Percentiles rank a stretch among this genome's conserved stretches.
These are phyloP conservation scores for Dreissena polymorpha DNA, from an alignment of 1,140 invertebrate species.

Conservation along the genomic window DNA sequence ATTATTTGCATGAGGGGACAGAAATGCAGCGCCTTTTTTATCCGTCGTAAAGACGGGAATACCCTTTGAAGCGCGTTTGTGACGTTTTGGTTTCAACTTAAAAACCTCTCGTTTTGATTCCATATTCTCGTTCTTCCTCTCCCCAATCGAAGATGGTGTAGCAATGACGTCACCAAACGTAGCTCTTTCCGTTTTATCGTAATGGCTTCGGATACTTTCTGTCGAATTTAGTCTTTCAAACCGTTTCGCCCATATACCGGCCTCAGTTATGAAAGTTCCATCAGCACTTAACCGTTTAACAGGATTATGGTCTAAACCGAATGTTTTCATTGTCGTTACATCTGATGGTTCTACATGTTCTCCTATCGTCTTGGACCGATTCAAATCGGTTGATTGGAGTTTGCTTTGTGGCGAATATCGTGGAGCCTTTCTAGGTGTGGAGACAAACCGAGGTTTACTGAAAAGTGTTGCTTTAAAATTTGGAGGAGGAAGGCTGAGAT, in stretches of 20 bases:
- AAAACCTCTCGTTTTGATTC: constrained; percentile 6
- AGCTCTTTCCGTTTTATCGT: constrained; percentile 18
- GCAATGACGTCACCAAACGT: background rate
- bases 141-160: background rate
- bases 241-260: background rate
- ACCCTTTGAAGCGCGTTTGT: constrained; percentile 9
- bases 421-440: constrained; percentile 31
- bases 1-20: background rate
- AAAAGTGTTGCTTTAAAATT: constrained; percentile 50
- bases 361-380: too few species aligned
- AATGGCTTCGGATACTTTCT: constrained; percentile 25
- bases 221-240: constrained; percentile 13
- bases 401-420: background rate
- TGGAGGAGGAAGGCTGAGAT: constrained; percentile 23
- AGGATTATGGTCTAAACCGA: too few species aligned
- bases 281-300: too few species aligned
- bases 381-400: too few species aligned
- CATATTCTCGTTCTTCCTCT: constrained; percentile 3
- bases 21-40: background rate
- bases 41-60: background rate
- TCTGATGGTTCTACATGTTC: too few species aligned
- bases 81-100: constrained; percentile 32
- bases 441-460: constrained; percentile 19
- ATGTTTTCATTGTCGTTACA: too few species aligned
- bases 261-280: too few species aligned